Percentiles rank a stretch among this genome's conserved stretches.
Conservation (phyloP, 2,888 invertebrate genomes). For the Coenonympha arcania region DNA sequence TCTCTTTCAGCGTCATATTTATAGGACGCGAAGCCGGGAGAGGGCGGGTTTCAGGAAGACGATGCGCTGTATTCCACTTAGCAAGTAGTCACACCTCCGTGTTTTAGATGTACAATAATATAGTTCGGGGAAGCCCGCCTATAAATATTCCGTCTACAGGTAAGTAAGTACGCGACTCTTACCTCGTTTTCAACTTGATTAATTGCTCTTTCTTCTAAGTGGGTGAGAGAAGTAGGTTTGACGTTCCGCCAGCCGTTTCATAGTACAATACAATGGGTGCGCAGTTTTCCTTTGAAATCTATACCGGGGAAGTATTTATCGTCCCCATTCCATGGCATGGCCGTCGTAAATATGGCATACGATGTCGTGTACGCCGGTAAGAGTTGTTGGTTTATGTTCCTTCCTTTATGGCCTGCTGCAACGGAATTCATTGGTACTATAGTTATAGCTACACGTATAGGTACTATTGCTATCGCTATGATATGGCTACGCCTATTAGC, state of each 20-base stretch:
- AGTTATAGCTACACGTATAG: background rate
- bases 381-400: background rate
- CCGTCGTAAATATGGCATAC: no score
- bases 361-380: background rate
- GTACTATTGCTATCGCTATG: no score
- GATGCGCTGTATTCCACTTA: conserved; percentile 56
- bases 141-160: conserved; percentile 30
- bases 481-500: no score
- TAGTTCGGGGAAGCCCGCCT: conserved; percentile 68
- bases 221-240: background rate
- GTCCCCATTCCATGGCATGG: no score
- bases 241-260: background rate
- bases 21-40: conserved; percentile 54
- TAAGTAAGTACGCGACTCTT: conserved; percentile 11
- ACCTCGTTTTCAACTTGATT: conserved; percentile 12
- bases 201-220: conserved; percentile 1
- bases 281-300: background rate
- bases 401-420: background rate
- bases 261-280: background rate
- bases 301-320: background rate
- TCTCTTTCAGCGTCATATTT: conserved; percentile 62
- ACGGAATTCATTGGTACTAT: background rate
- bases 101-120: conserved; percentile 48
- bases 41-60: conserved; percentile 63
- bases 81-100: conserved; percentile 54